These are phyloP conservation scores for Pectinophora gossypiella DNA, from an alignment of 1,140 invertebrate genomes.

Conservation along the genomic window DNA sequence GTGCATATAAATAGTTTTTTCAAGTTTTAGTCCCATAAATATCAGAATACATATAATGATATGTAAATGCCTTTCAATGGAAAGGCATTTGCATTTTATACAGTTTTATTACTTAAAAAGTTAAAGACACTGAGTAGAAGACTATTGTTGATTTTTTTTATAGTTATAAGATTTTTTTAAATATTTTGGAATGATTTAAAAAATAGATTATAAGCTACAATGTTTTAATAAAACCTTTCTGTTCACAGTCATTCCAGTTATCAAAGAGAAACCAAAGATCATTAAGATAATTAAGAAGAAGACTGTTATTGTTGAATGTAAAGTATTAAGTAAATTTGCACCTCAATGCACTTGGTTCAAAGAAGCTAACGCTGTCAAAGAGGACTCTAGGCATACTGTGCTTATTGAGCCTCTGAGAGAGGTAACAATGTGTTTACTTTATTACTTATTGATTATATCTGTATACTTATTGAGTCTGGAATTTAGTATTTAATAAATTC, in stretches of 20 bases:
- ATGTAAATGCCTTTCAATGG: too few relatives aligned
- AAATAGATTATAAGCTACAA: constrained; percentile 9
- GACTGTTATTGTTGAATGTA: constrained; percentile 93
- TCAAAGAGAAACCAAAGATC: constrained; percentile 93
- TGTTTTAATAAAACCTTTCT: constrained; percentile 20
- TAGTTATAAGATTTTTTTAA: too few relatives aligned
- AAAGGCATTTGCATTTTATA: not conserved
- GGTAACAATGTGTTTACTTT: too few relatives aligned
- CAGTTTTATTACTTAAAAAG: not conserved
- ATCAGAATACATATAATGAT: too few relatives aligned
- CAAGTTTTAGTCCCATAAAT: too few relatives aligned
- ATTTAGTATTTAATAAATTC: too few relatives aligned
- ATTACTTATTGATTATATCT: too few relatives aligned
- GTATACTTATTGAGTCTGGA: too few relatives aligned
- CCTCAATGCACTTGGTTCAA: constrained; percentile 94
- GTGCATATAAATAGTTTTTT: too few relatives aligned
- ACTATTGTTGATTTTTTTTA: not conserved
- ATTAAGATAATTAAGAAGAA: constrained; percentile 93
- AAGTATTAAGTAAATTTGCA: constrained; percentile 90
- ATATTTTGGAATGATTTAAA: too few relatives aligned
- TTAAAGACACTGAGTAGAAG: not conserved
- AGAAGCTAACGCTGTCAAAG: constrained; percentile 85
- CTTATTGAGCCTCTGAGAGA: constrained; percentile 87
- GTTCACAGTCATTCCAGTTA: constrained; percentile 91
- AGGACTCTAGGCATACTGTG: constrained; percentile 84